Percentiles rank a stretch among this genome's conserved stretches.
Conservation (phyloP, 2,888 invertebrate species). For the Ischnus inquisitorius region DNA sequence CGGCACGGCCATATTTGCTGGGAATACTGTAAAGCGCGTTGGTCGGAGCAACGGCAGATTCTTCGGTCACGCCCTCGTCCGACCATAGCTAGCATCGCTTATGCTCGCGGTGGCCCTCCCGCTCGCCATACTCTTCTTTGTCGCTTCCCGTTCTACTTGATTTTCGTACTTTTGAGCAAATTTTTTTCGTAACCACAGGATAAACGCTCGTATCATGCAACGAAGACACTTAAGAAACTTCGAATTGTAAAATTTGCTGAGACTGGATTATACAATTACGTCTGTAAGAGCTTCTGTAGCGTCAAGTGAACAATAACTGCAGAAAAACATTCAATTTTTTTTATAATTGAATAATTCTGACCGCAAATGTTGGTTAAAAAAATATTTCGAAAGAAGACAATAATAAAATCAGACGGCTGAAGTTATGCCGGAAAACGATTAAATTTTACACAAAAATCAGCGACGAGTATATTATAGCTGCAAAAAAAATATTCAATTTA, state of each 20-base stretch:
- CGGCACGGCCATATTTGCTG: slow-evolving; percentile 65
- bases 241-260: neutral
- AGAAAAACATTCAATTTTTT: too few species aligned
- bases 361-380: neutral
- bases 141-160: neutral
- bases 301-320: too few species aligned
- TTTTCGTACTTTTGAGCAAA: slow-evolving; percentile 19
- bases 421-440: neutral
- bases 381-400: neutral
- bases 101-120: slow-evolving; percentile 26
- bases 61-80: slow-evolving; percentile 66
- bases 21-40: slow-evolving; percentile 63
- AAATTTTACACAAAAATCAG: neutral
- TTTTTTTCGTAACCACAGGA: slow-evolving; percentile 20
- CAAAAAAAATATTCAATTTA: neutral
- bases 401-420: neutral
- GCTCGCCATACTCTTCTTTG: slow-evolving; percentile 22
- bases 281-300: too few species aligned
- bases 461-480: neutral
- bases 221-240: neutral
- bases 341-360: neutral
- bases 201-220: neutral
- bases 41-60: slow-evolving; percentile 65
- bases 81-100: slow-evolving; percentile 43
- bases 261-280: too few species aligned